phyloP scores from a whole-genome alignment of 2,797 vertebrate species.

The Xiphorhynchus erythropygius region DNA sequence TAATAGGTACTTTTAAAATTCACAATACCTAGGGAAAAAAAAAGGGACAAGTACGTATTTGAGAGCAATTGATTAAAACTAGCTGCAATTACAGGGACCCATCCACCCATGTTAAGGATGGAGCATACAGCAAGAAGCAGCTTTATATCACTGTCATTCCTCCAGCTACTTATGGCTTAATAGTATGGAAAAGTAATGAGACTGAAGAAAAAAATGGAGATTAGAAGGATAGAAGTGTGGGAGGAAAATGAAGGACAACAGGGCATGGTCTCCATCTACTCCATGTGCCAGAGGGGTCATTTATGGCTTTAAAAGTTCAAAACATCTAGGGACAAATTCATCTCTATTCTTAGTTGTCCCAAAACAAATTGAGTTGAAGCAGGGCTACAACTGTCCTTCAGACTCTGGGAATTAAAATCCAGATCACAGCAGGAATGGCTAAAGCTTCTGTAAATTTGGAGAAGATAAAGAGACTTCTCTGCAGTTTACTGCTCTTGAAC shows the following conservation, averaged over 20 bases:
- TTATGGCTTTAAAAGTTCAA: background rate
- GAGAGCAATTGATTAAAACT: constrained; percentile 41
- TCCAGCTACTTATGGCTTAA: constrained; percentile 34
- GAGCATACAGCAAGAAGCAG: background rate
- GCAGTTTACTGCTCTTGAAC: background rate
- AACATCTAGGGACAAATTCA: background rate
- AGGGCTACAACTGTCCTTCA: background rate
- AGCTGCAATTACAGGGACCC: constrained; percentile 5
- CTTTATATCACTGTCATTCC: constrained; percentile 42
- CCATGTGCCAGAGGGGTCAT: background rate
- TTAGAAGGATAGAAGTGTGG: background rate
- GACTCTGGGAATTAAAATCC: background rate
- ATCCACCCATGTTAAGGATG: constrained; percentile 30
- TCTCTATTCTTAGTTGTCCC: background rate
- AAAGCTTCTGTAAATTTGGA: background rate
- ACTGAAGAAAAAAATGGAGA: constrained; percentile 1
- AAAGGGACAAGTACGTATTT: background rate
- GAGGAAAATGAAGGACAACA: constrained; percentile 30
- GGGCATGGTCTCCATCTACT: background rate
- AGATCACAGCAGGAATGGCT: background rate
- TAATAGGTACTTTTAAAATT: background rate
- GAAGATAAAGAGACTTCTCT: background rate
- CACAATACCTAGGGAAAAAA: background rate
- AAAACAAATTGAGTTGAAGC: background rate
- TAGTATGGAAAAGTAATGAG: constrained; percentile 23